Percentiles rank a stretch among this genome's conserved stretches.
These are phyloP conservation scores for Calephelis nemesis DNA, from an alignment of 1,140 invertebrate species.

Conservation along the genomic window DNA sequence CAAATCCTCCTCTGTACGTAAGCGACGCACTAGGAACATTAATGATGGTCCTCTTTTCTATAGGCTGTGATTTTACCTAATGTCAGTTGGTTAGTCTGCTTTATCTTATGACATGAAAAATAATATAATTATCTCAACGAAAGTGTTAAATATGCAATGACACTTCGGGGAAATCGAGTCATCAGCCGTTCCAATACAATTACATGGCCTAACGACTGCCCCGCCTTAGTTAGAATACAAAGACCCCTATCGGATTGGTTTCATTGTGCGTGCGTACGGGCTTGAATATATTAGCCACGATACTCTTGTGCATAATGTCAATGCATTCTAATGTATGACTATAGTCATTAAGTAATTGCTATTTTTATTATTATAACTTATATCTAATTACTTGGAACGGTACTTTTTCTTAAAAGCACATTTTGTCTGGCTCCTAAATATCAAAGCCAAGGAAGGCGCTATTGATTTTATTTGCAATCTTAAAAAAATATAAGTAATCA, in stretches of 20 bases:
- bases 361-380: constrained; percentile 18
- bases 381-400: background rate
- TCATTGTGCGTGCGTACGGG: constrained; percentile 44
- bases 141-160: constrained; percentile 25
- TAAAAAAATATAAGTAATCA: too few relatives aligned
- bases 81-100: too few relatives aligned
- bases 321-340: constrained; percentile 45
- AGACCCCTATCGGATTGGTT: constrained; percentile 45
- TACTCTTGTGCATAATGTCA: constrained; percentile 44
- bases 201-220: constrained; percentile 49
- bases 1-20: too few relatives aligned
- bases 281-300: constrained; percentile 44
- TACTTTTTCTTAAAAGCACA: too few relatives aligned
- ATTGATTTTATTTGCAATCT: too few relatives aligned
- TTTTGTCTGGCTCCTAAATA: too few relatives aligned
- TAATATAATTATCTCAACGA: background rate
- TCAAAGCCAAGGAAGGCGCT: too few relatives aligned
- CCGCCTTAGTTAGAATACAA: constrained; percentile 66
- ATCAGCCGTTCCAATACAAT: constrained; percentile 40
- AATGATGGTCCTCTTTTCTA: too few relatives aligned
- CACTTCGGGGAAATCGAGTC: constrained; percentile 40
- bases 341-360: constrained; percentile 34
- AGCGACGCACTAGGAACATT: too few relatives aligned
- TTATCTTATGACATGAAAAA: background rate
- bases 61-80: too few relatives aligned